These are phyloP conservation scores for Amblyraja radiata DNA, from an alignment of 2,797 vertebrate genomes.

Conservation along the genomic window DNA sequence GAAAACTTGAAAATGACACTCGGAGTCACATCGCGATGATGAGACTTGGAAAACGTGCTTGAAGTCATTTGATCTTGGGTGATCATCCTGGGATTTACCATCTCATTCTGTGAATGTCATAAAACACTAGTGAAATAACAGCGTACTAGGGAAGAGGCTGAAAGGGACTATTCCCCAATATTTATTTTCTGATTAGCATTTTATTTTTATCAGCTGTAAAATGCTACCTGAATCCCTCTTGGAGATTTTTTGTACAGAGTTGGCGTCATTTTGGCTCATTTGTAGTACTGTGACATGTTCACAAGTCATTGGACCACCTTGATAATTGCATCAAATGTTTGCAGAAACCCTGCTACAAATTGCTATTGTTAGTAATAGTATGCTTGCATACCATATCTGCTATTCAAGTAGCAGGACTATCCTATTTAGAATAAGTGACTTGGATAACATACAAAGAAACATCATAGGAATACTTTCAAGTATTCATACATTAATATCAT, in stretches of 20 bases:
- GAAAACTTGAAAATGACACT: conserved; percentile 85
- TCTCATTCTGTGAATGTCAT: conserved; percentile 91
- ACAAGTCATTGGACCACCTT: not conserved
- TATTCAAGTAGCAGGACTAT: not conserved
- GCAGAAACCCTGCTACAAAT: not conserved
- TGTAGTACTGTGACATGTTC: too few species aligned
- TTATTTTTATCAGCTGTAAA: not conserved
- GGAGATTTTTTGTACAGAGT: not conserved
- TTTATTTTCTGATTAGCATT: conserved; percentile 23
- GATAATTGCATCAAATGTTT: not conserved
- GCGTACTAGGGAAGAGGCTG: not conserved
- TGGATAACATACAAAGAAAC: not conserved
- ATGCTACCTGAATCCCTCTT: not conserved
- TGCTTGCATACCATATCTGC: not conserved
- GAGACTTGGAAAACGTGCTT: conserved; percentile 38
- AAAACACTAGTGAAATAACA: conserved; percentile 45
- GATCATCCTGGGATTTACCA: conserved; percentile 48
- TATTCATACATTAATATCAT: not conserved
- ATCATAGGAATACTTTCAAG: not conserved
- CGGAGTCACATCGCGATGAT: conserved; percentile 81
- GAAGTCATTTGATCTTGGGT: conserved; percentile 53
- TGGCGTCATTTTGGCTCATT: not conserved
- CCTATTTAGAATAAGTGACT: conserved; percentile 1
- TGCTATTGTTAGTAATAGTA: not conserved
- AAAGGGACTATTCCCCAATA: conserved; percentile 34